A percentile compares a stretch with the other conserved stretches of the same genome.
phyloP scores from a whole-genome alignment of 1,140 invertebrate genomes.

The Listronotus bonariensis region DNA sequence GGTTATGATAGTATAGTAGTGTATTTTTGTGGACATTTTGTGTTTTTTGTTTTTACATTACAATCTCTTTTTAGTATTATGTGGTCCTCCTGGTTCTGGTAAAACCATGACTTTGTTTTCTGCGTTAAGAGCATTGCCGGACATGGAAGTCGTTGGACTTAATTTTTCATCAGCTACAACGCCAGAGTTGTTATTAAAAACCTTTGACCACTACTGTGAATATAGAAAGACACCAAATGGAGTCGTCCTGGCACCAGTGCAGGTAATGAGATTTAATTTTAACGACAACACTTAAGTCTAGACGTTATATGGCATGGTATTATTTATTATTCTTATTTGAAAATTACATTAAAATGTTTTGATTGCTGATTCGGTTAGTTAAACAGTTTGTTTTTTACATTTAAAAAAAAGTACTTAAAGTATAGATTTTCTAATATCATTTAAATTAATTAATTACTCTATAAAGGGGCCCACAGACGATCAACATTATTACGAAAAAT shows the following conservation, averaged over 20 bases:
- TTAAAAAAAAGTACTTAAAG: no score
- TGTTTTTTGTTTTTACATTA: not conserved
- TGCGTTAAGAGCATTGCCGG: slow-evolving; percentile 91
- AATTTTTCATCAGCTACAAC: slow-evolving; percentile 99
- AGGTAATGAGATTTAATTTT: slow-evolving; percentile 60
- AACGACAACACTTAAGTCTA: no score
- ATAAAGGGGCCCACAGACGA: no score
- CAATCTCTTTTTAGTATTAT: slow-evolving; percentile 75
- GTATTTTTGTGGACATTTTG: not conserved
- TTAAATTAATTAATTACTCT: no score
- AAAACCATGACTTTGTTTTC: slow-evolving; percentile 99
- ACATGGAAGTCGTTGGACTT: slow-evolving; percentile 98
- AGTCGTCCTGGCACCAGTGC: slow-evolving; percentile 90
- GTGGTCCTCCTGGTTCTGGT: slow-evolving; percentile 98
- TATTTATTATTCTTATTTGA: no score
- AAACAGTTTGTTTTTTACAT: no score
- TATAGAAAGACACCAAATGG: slow-evolving; percentile 98
- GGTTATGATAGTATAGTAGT: not conserved
- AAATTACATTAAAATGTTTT: no score
- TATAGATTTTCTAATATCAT: no score
- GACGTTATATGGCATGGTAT: no score
- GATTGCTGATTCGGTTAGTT: no score
- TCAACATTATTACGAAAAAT: no score
- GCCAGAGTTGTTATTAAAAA: slow-evolving; percentile 96
- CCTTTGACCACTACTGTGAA: slow-evolving; percentile 99